These are phyloP conservation scores for Tyto alba DNA, from an alignment of 2,113 vertebrate species.

Conservation along the genomic window DNA sequence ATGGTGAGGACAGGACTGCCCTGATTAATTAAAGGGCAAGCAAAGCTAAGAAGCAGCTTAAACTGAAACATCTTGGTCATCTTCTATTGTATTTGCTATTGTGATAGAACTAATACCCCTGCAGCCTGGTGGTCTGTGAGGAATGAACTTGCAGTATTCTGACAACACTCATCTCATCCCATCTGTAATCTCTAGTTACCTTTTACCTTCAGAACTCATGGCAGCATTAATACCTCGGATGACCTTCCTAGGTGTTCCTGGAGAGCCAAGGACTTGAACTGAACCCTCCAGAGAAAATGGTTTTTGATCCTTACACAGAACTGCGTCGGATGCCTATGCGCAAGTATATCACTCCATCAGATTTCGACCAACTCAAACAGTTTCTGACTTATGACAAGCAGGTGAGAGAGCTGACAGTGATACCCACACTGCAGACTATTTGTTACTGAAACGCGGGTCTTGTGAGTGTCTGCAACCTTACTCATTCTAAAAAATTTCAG, in stretches of 20 bases:
- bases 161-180: background rate
- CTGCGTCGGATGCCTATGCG: constrained; percentile 39
- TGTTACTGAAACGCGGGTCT: background rate
- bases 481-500: background rate
- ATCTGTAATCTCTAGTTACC: background rate
- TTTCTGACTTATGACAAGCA: constrained; percentile 88
- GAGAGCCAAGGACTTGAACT: constrained; percentile 88
- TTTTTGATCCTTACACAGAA: constrained; percentile 78
- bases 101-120: background rate
- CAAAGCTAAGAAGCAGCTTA: background rate
- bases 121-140: background rate
- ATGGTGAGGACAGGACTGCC: background rate
- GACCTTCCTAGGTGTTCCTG: constrained; percentile 81
- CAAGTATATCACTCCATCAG: constrained; percentile 59
- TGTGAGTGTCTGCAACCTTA: background rate
- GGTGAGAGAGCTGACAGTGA: constrained; percentile 64
- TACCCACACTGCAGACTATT: background rate
- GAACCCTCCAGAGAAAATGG: constrained; percentile 81
- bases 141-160: background rate
- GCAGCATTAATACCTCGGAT: background rate
- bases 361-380: constrained; percentile 76
- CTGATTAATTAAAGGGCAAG: background rate
- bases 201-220: background rate
- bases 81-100: background rate
- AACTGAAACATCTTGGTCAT: background rate